Base-by-base conservation (phyloP, 2,113 vertebrate species). In the cattle (Bos taurus) region DNA sequence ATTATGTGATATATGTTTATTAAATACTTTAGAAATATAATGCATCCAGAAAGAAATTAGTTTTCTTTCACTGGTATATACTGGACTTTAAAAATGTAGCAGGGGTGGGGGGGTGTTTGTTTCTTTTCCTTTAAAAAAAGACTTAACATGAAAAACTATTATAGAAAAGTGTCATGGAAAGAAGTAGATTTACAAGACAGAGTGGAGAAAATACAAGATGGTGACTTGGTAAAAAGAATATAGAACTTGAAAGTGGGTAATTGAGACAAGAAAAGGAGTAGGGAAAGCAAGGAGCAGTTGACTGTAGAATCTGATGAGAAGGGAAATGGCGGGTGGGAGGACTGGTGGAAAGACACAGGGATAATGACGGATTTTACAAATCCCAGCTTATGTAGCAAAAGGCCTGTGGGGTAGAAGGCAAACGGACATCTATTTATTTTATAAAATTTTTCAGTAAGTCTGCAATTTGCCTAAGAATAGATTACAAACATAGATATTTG, bases 61-160 rank as follows among this genome's bases (percentile, higher is more conserved):
- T 12, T 15, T 88, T 60, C 3, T 90, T 21, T 95, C n/a, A 59
- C 21, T 74, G 57, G 5, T 85, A 3, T 88, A 14, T 78, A 7
- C 77, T 74, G 71, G 64, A 28, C 57, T 91, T 94, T 11, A 85
- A 90, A 93, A 64, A 62, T 19, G 2, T 84, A 26, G 10, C 1
- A 2, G 67, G 19, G 3, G 13, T 2, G 1, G 19, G 48, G 54
- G 3, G 56, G 40, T 54, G 28, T 26, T 28, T 74, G 25, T 85
- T 94, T 81, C 26, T 91, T 97, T 95, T 94, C 33, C 13, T 89
- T 54, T 88, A 56, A 21, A 52, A 82, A 21, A 90, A 82, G 21
- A 77, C 60, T 67, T 77, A 80, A 87, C 48, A 95, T 95, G 74
- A 94, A 96, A 96, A 85, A 9, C 56, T 81, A 28, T 60, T 77